Evolutionary conservation across 1,140 invertebrate species (phyloP).

Genomic region (Eciton burchellii): DNA sequence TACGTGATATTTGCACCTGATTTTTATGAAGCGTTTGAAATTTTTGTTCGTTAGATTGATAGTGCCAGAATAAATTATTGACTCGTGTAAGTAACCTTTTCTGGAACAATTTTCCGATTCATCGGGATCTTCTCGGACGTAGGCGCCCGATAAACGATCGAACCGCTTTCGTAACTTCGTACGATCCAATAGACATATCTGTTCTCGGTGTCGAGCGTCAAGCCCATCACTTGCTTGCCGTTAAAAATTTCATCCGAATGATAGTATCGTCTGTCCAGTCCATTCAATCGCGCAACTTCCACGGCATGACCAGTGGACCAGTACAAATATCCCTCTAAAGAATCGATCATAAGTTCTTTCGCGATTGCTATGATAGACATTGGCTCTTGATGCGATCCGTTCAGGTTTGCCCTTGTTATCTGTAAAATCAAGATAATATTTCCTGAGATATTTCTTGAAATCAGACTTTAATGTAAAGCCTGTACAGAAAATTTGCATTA

Average conservation of each 20-base stretch:
- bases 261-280: conserved; percentile 90
- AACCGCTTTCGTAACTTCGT: conserved; percentile 89
- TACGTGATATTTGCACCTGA: no score
- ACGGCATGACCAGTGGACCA: conserved; percentile 95
- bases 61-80: conserved; percentile 6
- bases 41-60: conserved; percentile 8
- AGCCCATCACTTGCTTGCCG: conserved; percentile 93
- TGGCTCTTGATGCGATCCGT: conserved; percentile 90
- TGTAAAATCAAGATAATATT: conserved; percentile 73
- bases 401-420: conserved; percentile 89
- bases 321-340: conserved; percentile 92
- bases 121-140: conserved; percentile 86
- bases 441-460: not conserved
- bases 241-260: conserved; percentile 91
- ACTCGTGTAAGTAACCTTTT: conserved; percentile 76
- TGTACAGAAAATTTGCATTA: no score
- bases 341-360: conserved; percentile 93
- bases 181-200: conserved; percentile 93
- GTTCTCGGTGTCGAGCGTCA: conserved; percentile 92
- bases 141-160: conserved; percentile 89
- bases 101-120: conserved; percentile 80
- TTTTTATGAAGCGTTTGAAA: no score
- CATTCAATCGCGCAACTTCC: conserved; percentile 92
- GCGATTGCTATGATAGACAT: conserved; percentile 92
- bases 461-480: no score